Evolutionary conservation across 2,797 vertebrate species (phyloP).

Genomic region (Channallabes apus): DNA sequence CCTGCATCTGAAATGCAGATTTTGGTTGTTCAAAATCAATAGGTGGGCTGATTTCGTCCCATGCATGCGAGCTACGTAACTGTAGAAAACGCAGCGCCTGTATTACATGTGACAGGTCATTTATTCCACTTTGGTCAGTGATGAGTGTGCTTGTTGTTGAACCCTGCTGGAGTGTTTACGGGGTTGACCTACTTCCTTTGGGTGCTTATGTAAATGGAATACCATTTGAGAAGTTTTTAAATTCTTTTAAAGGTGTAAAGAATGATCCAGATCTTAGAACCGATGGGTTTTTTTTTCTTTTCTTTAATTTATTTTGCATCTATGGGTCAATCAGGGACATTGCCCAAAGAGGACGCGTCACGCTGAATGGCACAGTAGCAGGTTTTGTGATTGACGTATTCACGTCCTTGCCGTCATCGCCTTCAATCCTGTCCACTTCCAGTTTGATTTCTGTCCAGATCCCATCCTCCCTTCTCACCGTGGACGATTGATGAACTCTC

Average conservation of each 20-base stretch:
- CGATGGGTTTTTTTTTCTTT: too few species aligned
- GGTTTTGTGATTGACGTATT: constrained; percentile 1
- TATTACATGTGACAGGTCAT: constrained; percentile 91
- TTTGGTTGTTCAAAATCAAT: constrained; percentile 56
- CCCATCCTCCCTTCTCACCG: constrained; percentile 8
- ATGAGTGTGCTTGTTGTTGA: constrained; percentile 77
- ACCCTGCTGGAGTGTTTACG: constrained; percentile 68
- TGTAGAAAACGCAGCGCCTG: constrained; percentile 87
- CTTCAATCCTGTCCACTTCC: constrained; percentile 30
- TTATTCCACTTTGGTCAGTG: constrained; percentile 94
- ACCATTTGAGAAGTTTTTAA: background rate
- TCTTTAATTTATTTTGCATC: background rate
- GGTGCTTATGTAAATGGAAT: background rate
- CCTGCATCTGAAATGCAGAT: constrained; percentile 66
- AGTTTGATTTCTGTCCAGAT: constrained; percentile 5
- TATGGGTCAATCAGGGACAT: background rate
- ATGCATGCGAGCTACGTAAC: constrained; percentile 70
- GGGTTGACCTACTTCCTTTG: background rate
- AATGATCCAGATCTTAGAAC: background rate
- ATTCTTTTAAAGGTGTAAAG: background rate
- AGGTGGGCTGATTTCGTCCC: constrained; percentile 33
- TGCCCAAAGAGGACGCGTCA: background rate
- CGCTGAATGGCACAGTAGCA: background rate
- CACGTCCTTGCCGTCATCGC: background rate
- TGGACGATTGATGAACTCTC: constrained; percentile 55